Conservation (phyloP, 1,140 invertebrate genomes). For the Drosophila teissieri region DNA sequence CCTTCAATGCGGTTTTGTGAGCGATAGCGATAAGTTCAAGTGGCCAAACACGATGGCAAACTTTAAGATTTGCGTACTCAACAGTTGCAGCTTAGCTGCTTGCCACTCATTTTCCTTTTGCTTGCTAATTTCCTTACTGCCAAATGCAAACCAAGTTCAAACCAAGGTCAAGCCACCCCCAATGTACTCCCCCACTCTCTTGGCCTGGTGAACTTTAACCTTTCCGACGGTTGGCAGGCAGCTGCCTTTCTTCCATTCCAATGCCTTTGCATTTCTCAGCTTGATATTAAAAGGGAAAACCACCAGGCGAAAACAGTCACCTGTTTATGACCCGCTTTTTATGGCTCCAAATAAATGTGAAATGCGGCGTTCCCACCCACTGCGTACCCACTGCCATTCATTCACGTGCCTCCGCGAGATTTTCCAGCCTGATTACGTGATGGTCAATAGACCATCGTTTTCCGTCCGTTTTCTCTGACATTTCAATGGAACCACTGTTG, state of each 20-base stretch:
- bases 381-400: conserved; percentile 3
- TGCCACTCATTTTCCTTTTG: conserved; percentile 5
- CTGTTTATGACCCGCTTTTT: conserved; percentile 42
- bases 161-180: not conserved
- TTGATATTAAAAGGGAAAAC: conserved; percentile 44
- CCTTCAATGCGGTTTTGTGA: conserved; percentile 2
- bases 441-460: conserved; percentile 14
- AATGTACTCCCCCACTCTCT: not conserved
- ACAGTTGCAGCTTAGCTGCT: conserved; percentile 13
- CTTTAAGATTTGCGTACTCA: conserved; percentile 23
- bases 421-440: conserved; percentile 53
- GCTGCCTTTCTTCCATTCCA: conserved; percentile 47
- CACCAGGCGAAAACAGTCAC: conserved; percentile 28
- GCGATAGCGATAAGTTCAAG: conserved; percentile 34
- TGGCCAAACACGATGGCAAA: conserved; percentile 12
- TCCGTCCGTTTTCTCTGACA: not conserved
- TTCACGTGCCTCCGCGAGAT: conserved; percentile 42
- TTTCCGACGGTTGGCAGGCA: conserved; percentile 42
- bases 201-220: conserved; percentile 44
- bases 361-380: conserved; percentile 4
- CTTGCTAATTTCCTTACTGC: conserved; percentile 16
- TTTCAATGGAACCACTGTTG: conserved; percentile 12
- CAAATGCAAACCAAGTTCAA: conserved; percentile 51
- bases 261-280: conserved; percentile 54
- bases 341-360: conserved; percentile 40